These are phyloP conservation scores for Julus scandinavius DNA, from an alignment of 2,888 invertebrate species.

Conservation along the genomic window DNA sequence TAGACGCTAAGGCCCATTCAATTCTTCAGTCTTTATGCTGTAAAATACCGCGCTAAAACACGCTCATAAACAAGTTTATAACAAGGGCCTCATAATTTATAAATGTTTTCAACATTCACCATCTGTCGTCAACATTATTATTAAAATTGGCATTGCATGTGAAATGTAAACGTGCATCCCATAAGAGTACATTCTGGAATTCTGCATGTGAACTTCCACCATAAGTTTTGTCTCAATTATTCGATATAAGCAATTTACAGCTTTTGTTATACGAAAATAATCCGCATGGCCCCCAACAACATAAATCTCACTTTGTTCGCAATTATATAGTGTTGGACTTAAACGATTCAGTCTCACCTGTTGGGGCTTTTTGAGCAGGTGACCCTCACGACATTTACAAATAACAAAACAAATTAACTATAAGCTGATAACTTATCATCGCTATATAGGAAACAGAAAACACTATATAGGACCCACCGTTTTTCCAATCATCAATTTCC, in stretches of 20 bases:
- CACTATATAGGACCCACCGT: background rate
- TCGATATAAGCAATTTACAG: background rate
- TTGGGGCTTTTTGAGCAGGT: background rate
- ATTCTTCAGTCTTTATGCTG: background rate
- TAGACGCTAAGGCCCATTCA: background rate
- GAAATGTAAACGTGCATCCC: background rate
- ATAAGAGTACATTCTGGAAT: background rate
- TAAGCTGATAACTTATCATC: background rate
- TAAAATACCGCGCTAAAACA: background rate
- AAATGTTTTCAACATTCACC: background rate
- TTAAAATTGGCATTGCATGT: background rate
- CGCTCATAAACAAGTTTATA: background rate
- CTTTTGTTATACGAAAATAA: background rate
- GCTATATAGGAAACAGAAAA: background rate
- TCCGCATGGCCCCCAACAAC: background rate
- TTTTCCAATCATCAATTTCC: conserved; percentile 9
- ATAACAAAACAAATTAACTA: background rate
- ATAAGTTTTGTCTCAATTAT: background rate
- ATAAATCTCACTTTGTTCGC: background rate
- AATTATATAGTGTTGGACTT: background rate
- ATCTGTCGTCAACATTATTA: background rate
- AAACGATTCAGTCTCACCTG: background rate
- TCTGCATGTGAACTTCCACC: background rate
- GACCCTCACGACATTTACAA: background rate
- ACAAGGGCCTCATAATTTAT: background rate